phyloP scores from a whole-genome alignment of 2,888 invertebrate genomes.

The Phaedon cochleariae region DNA sequence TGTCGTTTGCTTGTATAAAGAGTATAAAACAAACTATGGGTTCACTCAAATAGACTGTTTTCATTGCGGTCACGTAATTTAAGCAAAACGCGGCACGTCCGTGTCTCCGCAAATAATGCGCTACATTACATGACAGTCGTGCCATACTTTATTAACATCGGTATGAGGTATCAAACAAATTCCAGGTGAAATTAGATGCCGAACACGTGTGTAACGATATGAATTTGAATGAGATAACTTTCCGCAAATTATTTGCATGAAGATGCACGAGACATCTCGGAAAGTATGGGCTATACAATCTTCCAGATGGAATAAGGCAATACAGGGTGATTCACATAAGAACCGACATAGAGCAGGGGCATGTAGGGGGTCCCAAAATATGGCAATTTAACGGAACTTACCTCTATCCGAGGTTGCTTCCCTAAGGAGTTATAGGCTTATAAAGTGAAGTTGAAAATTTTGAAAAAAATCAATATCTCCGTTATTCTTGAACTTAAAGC shows the following conservation, averaged over 20 bases:
- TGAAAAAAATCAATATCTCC: too few relatives aligned
- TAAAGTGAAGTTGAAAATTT: too few relatives aligned
- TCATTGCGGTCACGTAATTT: conserved; percentile 18
- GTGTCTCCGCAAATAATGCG: not conserved
- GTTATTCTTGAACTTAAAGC: too few relatives aligned
- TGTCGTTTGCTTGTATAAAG: not conserved
- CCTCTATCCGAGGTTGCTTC: too few relatives aligned
- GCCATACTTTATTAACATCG: not conserved
- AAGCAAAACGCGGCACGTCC: not conserved
- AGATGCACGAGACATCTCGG: too few relatives aligned
- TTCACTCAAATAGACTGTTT: not conserved
- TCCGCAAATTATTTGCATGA: conserved; percentile 3
- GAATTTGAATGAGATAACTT: not conserved
- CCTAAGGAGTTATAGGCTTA: too few relatives aligned
- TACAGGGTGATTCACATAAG: too few relatives aligned
- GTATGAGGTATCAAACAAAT: not conserved
- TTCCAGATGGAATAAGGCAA: too few relatives aligned
- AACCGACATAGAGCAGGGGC: too few relatives aligned
- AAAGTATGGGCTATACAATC: too few relatives aligned
- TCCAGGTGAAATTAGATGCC: not conserved
- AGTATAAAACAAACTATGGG: not conserved
- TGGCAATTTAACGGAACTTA: too few relatives aligned
- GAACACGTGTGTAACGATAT: conserved; percentile 2
- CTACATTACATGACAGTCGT: not conserved
- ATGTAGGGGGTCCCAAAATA: too few relatives aligned